Evolutionary conservation across 2,113 vertebrate species (phyloP).

Genomic region (Tautogolabrus adspersus): DNA sequence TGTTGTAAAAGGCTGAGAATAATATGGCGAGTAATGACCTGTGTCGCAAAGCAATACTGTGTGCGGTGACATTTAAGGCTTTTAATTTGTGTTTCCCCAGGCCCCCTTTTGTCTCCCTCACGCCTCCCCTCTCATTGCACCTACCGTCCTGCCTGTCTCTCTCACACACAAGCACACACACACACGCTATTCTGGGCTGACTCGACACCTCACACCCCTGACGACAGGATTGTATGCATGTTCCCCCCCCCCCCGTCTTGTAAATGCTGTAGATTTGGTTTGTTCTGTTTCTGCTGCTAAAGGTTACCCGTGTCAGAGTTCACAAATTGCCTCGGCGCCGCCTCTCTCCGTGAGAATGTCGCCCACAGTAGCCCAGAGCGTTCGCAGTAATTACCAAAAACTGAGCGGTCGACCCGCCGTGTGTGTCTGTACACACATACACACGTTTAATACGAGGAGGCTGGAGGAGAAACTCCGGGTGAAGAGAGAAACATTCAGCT

Average conservation of each 20-base stretch:
- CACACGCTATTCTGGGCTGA: constrained; percentile 1
- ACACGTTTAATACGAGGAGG: constrained; percentile 46
- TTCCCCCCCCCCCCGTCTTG: constrained; percentile 64
- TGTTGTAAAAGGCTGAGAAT: constrained; percentile 92
- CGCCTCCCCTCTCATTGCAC: constrained; percentile 66
- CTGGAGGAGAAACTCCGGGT: too few species aligned
- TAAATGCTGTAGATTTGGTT: constrained; percentile 87
- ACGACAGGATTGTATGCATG: constrained; percentile 86
- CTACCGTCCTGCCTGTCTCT: constrained; percentile 70
- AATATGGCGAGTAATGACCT: constrained; percentile 99
- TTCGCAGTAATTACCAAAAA: constrained; percentile 81
- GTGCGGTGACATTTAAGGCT: constrained; percentile 99
- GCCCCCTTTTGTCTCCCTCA: constrained; percentile 61
- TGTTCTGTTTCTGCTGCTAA: constrained; percentile 86
- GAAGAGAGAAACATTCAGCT: too few species aligned
- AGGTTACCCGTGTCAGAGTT: constrained; percentile 97
- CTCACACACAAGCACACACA: constrained; percentile 87
- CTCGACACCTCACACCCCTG: constrained; percentile 24
- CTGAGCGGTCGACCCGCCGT: neutral
- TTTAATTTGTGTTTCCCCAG: constrained; percentile 95
- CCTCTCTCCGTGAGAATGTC: constrained; percentile 84
- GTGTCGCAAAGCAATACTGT: constrained; percentile 97
- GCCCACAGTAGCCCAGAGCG: constrained; percentile 82
- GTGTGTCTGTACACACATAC: constrained; percentile 43
- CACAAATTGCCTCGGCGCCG: constrained; percentile 94